A percentile compares a stretch with the other conserved stretches of the same genome.
Evolutionary conservation across 2,113 vertebrate genomes (phyloP).

Genomic region (Rissa tridactyla): DNA sequence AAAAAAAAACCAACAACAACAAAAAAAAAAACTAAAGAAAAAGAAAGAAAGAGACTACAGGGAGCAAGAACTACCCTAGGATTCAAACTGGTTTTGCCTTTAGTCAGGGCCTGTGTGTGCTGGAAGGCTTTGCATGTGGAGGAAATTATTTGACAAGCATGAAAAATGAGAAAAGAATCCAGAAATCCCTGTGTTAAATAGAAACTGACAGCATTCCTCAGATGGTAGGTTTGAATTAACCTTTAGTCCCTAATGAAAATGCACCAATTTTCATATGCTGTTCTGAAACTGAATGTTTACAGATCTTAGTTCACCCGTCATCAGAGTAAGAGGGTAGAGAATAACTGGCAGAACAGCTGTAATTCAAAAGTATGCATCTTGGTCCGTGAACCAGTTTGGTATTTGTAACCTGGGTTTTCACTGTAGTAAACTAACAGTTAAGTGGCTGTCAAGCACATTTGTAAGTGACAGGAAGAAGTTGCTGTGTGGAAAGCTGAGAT

Average conservation of each 20-base stretch:
- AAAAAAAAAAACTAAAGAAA: neutral
- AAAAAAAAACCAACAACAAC: neutral
- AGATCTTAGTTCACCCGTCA: neutral
- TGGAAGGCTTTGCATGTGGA: neutral
- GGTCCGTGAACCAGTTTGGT: neutral
- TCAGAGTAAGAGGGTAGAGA: neutral
- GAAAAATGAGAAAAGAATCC: neutral
- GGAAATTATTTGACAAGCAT: conserved; percentile 33
- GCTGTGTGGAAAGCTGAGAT: neutral
- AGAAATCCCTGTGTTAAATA: conserved; percentile 17
- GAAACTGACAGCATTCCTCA: conserved; percentile 32
- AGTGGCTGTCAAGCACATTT: neutral
- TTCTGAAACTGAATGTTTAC: conserved; percentile 4
- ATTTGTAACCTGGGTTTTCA: neutral
- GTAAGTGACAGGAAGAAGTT: neutral
- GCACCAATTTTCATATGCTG: neutral
- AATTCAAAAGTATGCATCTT: neutral
- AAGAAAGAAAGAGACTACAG: neutral
- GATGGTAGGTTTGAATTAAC: conserved; percentile 14
- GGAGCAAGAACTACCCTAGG: neutral
- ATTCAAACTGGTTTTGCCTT: neutral
- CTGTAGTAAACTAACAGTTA: neutral
- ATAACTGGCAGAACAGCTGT: neutral
- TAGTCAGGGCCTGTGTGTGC: neutral
- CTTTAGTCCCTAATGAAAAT: conserved; percentile 8